Conservation (phyloP, 2,113 vertebrate species). For the Platichthys stellatus region DNA sequence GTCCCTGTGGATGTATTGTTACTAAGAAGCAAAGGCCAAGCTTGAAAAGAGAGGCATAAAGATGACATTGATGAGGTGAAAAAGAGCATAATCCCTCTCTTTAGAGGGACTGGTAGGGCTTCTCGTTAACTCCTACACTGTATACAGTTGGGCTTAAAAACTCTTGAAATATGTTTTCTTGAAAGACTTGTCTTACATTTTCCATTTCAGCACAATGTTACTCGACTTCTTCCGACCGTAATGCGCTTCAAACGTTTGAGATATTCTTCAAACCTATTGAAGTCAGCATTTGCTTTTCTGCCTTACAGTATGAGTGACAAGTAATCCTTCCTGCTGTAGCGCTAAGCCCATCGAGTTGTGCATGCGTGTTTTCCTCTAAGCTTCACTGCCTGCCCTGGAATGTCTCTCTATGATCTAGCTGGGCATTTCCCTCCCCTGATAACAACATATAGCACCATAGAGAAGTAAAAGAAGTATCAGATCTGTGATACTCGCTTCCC, state of each 20-base stretch:
- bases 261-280: constrained; percentile 17
- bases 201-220: background rate
- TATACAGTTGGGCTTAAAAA: background rate
- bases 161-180: background rate
- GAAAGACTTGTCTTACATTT: background rate
- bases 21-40: constrained; percentile 3
- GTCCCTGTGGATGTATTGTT: constrained; percentile 43
- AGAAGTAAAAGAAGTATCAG: constrained; percentile 3
- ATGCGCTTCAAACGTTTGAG: constrained; percentile 6
- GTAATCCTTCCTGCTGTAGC: constrained; percentile 53
- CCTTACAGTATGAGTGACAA: constrained; percentile 39
- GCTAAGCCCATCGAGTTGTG: constrained; percentile 28
- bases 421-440: background rate
- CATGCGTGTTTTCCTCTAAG: constrained; percentile 51
- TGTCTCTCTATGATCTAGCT: constrained; percentile 26
- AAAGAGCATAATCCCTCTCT: constrained; percentile 33
- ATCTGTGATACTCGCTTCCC: background rate
- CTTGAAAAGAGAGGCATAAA: constrained; percentile 41
- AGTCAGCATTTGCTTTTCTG: constrained; percentile 29
- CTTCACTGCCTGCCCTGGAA: constrained; percentile 40
- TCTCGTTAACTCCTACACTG: constrained; percentile 7
- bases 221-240: background rate
- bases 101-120: constrained; percentile 13
- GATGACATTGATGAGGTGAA: constrained; percentile 30
- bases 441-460: background rate